These are phyloP conservation scores for Adoxophyes honmai DNA, from an alignment of 1,140 invertebrate species.

Conservation along the genomic window DNA sequence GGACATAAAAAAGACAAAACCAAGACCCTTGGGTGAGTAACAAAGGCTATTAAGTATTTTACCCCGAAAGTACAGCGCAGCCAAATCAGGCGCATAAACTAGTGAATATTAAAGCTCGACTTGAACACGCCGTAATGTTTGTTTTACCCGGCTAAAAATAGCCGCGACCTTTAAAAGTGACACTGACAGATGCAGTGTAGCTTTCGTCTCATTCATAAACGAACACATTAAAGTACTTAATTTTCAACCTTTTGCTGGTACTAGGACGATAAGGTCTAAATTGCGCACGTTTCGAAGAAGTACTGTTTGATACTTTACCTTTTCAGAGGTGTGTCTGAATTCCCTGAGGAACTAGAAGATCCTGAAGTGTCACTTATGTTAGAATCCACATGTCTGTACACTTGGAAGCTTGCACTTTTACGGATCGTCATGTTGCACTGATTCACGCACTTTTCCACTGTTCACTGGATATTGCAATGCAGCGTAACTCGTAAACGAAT, in stretches of 20 bases:
- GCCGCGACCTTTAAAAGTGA: conserved; percentile 7
- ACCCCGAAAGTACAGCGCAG: no score
- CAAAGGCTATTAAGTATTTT: no score
- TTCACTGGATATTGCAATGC: neutral
- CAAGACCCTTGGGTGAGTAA: no score
- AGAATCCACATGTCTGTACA: conserved; percentile 39
- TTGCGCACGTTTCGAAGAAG: no score
- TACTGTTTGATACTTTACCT: conserved; percentile 40
- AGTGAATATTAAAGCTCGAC: neutral
- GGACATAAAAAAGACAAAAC: no score
- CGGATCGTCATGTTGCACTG: conserved; percentile 23
- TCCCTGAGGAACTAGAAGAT: conserved; percentile 44
- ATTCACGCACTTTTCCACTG: conserved; percentile 6
- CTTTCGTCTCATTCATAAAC: neutral
- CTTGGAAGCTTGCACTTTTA: conserved; percentile 53
- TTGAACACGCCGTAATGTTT: neutral
- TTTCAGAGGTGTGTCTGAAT: conserved; percentile 50
- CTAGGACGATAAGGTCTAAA: no score
- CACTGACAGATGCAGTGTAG: neutral
- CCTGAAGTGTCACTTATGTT: conserved; percentile 54
- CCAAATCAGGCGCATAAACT: no score
- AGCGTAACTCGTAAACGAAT: neutral
- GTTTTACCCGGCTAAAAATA: conserved; percentile 7
- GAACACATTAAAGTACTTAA: neutral
- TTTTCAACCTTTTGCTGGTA: no score